A percentile compares a stretch with the other conserved stretches of the same genome.
phyloP scores from a whole-genome alignment of 2,888 invertebrate species.

The Lycophotia porphyrea region DNA sequence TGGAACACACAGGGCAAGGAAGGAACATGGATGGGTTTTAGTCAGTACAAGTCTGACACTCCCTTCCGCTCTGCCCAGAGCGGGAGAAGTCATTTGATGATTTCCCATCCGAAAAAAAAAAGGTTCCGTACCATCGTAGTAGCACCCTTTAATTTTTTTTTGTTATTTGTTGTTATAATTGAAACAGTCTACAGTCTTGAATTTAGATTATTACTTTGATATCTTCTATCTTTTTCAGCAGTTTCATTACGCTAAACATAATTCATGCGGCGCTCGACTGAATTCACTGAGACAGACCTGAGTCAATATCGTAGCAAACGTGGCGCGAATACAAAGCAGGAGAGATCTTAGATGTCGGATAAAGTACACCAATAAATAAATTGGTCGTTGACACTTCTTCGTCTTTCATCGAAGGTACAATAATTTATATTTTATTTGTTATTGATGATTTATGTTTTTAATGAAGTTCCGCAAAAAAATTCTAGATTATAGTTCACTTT shows the following conservation, averaged over 20 bases:
- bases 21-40: too few relatives aligned
- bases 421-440: neutral
- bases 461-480: neutral
- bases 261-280: slow-evolving; percentile 45
- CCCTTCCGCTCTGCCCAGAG: too few relatives aligned
- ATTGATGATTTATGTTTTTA: neutral
- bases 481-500: neutral
- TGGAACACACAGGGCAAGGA: too few relatives aligned
- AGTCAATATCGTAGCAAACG: slow-evolving; percentile 48
- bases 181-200: neutral
- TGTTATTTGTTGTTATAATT: too few relatives aligned
- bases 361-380: slow-evolving; percentile 29
- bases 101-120: too few relatives aligned
- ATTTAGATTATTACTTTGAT: neutral
- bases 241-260: slow-evolving; percentile 51
- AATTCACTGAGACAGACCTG: slow-evolving; percentile 39
- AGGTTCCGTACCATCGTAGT: too few relatives aligned
- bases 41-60: too few relatives aligned
- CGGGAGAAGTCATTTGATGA: too few relatives aligned
- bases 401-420: slow-evolving; percentile 9
- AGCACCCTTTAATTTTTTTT: too few relatives aligned
- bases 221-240: slow-evolving; percentile 24
- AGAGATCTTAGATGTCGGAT: slow-evolving; percentile 31
- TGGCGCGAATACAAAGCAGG: slow-evolving; percentile 30
- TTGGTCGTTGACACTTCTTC: slow-evolving; percentile 31